Base-by-base conservation (phyloP, 2,797 vertebrate species). In the Manis javanica region DNA sequence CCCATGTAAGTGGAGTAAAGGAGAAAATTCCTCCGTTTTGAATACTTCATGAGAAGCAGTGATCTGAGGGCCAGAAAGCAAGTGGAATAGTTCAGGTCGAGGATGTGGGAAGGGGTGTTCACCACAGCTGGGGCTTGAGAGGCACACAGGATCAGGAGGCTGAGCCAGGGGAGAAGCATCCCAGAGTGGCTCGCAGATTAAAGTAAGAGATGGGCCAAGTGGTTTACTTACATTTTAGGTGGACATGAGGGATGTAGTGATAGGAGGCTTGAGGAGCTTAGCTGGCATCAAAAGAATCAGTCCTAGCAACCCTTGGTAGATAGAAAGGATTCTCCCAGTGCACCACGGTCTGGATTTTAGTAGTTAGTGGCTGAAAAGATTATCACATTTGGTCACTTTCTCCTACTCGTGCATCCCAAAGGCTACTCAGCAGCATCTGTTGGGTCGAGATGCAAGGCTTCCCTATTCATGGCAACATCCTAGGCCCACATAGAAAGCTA, bases 191-290 rank as follows among this genome's bases (percentile, higher is more conserved):
- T 68, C 21, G 3, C 82, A 90, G 42, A 63, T 57, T 49, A 91
- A 95, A 91, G 59, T 15, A 2, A 83, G 74, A 90, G 39, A 61
- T 11, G n/a, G 34, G 71, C 53, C 89, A 77, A 87, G 39, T 39
- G 74, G 51, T 59, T 90, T 90, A 71, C 72, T 92, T 90, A 95
- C 82, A 79, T 66, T 90, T 87, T 23, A 71, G 72, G 3, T 86
- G 19, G 18, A 68, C 64, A 94, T 5, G 7, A 87, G 91, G 66
- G 53, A 77, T 9, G 11, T 5, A 21, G 49, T 14, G 53, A 46
- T 39, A 55, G 12, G 63, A 59, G 37, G 39, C n/a, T 42, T 7
- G 6, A 29, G 18, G 66, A 69, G 42, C n/a, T 86, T 29, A 57
- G 72, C 49, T 29, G 42, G 15, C 42, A 57, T 51, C 63, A 53